A percentile compares a stretch with the other conserved stretches of the same genome.
phyloP scores from a whole-genome alignment of 1,140 invertebrate genomes.

The Panagrolaimus sp. region DNA sequence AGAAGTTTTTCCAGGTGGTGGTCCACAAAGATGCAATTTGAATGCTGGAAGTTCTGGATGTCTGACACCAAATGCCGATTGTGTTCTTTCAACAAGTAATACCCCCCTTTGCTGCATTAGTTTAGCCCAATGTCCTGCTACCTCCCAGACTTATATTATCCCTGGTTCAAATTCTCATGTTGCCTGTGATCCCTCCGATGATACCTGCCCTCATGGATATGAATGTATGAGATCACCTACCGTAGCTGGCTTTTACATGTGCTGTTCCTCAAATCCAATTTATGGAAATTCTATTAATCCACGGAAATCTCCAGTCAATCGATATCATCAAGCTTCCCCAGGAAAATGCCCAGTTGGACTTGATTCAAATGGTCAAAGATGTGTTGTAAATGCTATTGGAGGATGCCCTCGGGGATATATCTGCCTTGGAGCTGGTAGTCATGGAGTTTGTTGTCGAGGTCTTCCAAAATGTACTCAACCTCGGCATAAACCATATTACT shows the following conservation, averaged over 20 bases:
- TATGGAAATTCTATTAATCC: background rate
- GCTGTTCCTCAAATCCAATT: conserved; percentile 24
- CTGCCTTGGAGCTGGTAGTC: conserved; percentile 38
- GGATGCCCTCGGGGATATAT: conserved; percentile 50
- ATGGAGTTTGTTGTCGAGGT: conserved; percentile 52
- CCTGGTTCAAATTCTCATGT: conserved; percentile 58
- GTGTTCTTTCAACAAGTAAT: conserved; percentile 46
- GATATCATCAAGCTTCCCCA: conserved; percentile 14
- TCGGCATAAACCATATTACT: conserved; percentile 44
- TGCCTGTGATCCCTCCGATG: conserved; percentile 50
- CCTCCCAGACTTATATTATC: conserved; percentile 51
- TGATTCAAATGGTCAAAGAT: conserved; percentile 43
- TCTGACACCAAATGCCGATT: conserved; percentile 39
- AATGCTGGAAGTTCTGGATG: conserved; percentile 29
- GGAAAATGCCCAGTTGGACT: conserved; percentile 46
- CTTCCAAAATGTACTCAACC: conserved; percentile 49
- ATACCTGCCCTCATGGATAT: conserved; percentile 44
- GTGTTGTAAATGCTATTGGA: conserved; percentile 49
- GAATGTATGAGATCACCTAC: conserved; percentile 50
- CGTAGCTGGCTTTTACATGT: conserved; percentile 57
- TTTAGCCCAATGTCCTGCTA: conserved; percentile 49
- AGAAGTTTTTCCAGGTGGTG: background rate
- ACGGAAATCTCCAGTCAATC: conserved; percentile 15
- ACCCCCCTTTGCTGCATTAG: conserved; percentile 51
- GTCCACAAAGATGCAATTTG: conserved; percentile 26